These are phyloP conservation scores for Synanthedon formicaeformis DNA, from an alignment of 2,888 invertebrate genomes.

Conservation along the genomic window DNA sequence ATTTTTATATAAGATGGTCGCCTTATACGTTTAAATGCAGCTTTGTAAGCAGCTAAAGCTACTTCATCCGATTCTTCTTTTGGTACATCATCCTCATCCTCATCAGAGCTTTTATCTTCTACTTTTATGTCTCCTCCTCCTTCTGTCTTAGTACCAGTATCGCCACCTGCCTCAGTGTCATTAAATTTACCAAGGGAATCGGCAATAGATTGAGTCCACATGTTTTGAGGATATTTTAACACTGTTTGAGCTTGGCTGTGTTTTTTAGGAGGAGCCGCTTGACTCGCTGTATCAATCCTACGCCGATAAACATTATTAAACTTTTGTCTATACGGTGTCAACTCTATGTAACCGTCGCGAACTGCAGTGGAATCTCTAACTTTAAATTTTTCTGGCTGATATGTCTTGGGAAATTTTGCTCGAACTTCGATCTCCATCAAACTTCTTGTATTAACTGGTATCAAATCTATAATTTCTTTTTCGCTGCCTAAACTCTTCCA, in stretches of 20 bases:
- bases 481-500: constrained; percentile 78
- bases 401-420: constrained; percentile 69
- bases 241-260: constrained; percentile 74
- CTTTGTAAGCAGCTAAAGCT: constrained; percentile 34
- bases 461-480: constrained; percentile 68
- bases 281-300: constrained; percentile 69
- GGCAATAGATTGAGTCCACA: constrained; percentile 75
- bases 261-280: constrained; percentile 64
- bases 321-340: constrained; percentile 69
- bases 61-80: constrained; percentile 34
- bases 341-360: constrained; percentile 77
- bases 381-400: constrained; percentile 55
- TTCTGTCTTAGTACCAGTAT: constrained; percentile 19
- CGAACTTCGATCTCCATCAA: constrained; percentile 77
- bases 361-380: constrained; percentile 68
- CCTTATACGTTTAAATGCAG: constrained; percentile 39
- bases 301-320: constrained; percentile 69
- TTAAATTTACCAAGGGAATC: constrained; percentile 34
- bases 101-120: constrained; percentile 27
- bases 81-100: constrained; percentile 18
- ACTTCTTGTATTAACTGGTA: constrained; percentile 65
- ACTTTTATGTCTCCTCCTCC: constrained; percentile 9
- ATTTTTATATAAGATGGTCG: constrained; percentile 45
- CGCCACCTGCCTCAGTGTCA: constrained; percentile 34
- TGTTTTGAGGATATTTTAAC: constrained; percentile 75